A percentile compares a stretch with the other conserved stretches of the same genome.
phyloP scores from a whole-genome alignment of 2,888 invertebrate species.

The Heliconius ethilla region DNA sequence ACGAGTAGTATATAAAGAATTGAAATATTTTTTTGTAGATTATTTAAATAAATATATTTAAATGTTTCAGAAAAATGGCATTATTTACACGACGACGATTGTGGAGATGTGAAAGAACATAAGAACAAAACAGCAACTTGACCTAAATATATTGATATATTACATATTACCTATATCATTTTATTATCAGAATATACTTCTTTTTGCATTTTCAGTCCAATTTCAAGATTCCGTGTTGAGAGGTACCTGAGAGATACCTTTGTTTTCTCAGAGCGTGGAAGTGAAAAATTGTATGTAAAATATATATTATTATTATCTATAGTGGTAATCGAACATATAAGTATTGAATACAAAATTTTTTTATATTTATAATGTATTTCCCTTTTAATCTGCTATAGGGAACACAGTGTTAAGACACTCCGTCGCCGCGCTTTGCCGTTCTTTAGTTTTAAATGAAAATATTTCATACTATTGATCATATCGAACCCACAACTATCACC shows the following conservation, averaged over 20 bases:
- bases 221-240: background rate
- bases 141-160: background rate
- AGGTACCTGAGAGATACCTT: background rate
- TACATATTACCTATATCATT: too few relatives aligned
- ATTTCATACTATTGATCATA: too few relatives aligned
- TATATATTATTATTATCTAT: background rate
- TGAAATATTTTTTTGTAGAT: too few relatives aligned
- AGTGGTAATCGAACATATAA: too few relatives aligned
- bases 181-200: background rate
- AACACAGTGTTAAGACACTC: background rate
- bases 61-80: slow-evolving; percentile 44
- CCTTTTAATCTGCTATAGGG: background rate
- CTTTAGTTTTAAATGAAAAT: too few relatives aligned
- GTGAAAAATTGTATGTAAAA: background rate
- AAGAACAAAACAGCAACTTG: background rate
- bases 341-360: too few relatives aligned
- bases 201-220: background rate
- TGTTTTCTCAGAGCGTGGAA: background rate
- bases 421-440: too few relatives aligned
- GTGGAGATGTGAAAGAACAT: background rate
- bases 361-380: background rate
- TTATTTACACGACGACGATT: slow-evolving; percentile 43
- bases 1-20: too few relatives aligned
- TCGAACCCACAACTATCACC: too few relatives aligned
- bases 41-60: too few relatives aligned